Conservation (phyloP, 2,888 invertebrate genomes). For the Temnothorax unifasciatus region DNA sequence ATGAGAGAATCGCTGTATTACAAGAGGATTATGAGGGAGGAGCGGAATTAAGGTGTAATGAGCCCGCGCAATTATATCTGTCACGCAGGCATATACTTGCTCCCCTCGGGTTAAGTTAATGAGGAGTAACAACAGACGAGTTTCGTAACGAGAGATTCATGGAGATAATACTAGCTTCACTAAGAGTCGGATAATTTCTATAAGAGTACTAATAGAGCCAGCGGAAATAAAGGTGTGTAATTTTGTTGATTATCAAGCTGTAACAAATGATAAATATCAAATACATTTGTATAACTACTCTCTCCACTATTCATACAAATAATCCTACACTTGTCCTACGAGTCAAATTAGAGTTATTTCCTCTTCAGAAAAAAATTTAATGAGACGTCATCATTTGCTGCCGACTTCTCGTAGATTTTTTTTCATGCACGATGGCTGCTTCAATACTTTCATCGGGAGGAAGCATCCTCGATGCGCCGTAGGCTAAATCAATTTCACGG, state of each 20-base stretch:
- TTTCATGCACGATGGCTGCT: neutral
- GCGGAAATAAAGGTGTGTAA: neutral
- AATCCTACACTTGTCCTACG: neutral
- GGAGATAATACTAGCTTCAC: neutral
- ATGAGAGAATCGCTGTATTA: constrained; percentile 9
- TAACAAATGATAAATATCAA: neutral
- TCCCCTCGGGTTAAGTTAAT: neutral
- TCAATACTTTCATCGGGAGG: neutral
- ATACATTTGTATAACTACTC: neutral
- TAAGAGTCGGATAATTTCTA: neutral
- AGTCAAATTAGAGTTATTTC: neutral
- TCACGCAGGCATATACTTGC: neutral
- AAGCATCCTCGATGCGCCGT: neutral
- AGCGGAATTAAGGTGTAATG: constrained; percentile 6
- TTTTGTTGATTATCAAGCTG: neutral
- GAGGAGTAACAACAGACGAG: neutral
- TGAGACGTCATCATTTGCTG: neutral
- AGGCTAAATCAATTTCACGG: constrained; percentile 15
- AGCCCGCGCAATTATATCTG: constrained; percentile 25
- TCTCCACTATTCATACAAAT: neutral
- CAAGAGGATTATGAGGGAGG: neutral
- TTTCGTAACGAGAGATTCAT: constrained; percentile 26
- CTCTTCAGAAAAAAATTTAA: neutral
- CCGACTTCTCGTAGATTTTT: neutral
- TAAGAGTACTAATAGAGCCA: neutral